Base-by-base conservation (phyloP, 2,797 vertebrate genomes). In the Buphagus erythrorhynchus region DNA sequence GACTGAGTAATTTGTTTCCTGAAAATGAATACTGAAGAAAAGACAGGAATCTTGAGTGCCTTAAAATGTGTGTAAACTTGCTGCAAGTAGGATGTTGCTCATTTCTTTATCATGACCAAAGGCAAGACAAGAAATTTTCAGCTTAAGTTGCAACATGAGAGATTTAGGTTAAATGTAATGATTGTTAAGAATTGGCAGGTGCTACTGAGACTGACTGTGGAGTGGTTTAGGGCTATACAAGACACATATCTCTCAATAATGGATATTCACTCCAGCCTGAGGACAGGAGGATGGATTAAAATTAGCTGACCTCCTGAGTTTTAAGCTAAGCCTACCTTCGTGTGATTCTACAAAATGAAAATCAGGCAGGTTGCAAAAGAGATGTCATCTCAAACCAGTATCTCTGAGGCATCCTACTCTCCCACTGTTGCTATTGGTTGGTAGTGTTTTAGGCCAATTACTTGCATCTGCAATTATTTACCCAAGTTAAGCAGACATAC, bases 91-190 rank as follows among this genome's bases (percentile, higher is more conserved):
- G 28, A 78, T 55, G 33, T 73, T 90, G 58, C 42, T 90, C 62
- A 88, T 95, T 94, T 95, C 54, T 95, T 91, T 62, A 42, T 63
- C 49, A 62, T 95, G 86, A 92, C 88, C 26, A 0, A 90, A 93
- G 93, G 90, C 88, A 93, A 95, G 40, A 78, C 58, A 91, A 95
- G 69, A 96, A 94, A 95, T 95, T 88, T 93, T 76, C 76, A 38
- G 48, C 48, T 95, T 95, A 82, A 91, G 49, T 81, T 94, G 79
- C 83, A 94, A 81, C 69, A 62, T 29, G 79, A 95, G 80, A 90
- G 69, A 93, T 84, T 86, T 86, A 88, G 54, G 85, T 78, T 88
- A 94, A 93, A 75, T 84, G 73, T 86, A 91, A 80, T 61, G 46
- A 93, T 80, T 94, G 82, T 77, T 93, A 91, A 95, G 75, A 80